Base-by-base conservation (phyloP, 2,797 vertebrate genomes). In the Xiphophorus birchmanni region DNA sequence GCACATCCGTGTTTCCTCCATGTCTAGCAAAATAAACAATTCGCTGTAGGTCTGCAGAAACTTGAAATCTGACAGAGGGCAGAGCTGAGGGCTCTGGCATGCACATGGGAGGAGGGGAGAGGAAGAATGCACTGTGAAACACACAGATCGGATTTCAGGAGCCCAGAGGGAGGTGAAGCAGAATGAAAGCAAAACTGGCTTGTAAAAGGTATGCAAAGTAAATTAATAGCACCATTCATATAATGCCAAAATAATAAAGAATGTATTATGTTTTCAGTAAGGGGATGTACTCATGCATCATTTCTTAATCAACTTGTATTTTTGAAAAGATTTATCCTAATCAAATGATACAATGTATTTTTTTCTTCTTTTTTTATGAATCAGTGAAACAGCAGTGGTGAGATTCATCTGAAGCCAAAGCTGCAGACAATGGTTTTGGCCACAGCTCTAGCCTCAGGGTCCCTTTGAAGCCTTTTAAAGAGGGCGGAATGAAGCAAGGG, bases 1-100 rank as follows among this genome's bases (percentile, higher is more conserved):
- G 92, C 87, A 88, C 91, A 92, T 86, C 90, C 88, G 73, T 84
- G 91, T 89, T 93, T 93, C 87, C 91, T 88, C 88, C 83, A 79
- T 83, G 89, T 92, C 92, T 88, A 87, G 94, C 92, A 96, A 96
- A 82, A 95, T 96, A 97, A 98, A 97, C 96, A 97, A 90, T 96
- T 93, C 95, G 97, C 96, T 97, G 97, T 97, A 97, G 97, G 97
- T 97, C 97, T 95, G 88, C 93, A 95, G 92, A 95, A 92, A 94
- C 91, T 85, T 87, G 93, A 94, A 93, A 95, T 90, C 93, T 95
- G 93, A 91, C 91, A 89, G 93, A 95, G 91, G 89, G 87, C 90
- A 91, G 92, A 91, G 85, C 73, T 83, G 88, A 95, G 95, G 89
- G 74, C 78, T 91, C 88, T 83, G 91, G 93, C 90, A 93, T 94